Evolutionary conservation across 1,140 invertebrate species (phyloP).

Genomic region (Eufriesea mexicana): DNA sequence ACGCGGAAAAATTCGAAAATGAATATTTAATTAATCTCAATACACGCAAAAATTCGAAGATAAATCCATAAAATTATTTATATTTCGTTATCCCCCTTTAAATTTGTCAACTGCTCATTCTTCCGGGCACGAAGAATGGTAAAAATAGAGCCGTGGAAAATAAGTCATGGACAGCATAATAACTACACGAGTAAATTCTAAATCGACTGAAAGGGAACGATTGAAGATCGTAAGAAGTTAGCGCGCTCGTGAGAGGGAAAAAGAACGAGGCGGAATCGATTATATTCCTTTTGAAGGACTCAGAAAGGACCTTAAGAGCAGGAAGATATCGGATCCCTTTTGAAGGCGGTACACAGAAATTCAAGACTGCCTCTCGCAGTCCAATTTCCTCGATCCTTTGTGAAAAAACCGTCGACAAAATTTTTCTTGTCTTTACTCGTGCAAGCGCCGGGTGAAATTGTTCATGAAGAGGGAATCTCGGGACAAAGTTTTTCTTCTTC

Average conservation of each 20-base stretch:
- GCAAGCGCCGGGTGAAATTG: neutral
- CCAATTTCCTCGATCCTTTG: slow-evolving; percentile 39
- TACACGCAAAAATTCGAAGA: too few relatives aligned
- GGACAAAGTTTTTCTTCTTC: neutral
- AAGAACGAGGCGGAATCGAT: slow-evolving; percentile 26
- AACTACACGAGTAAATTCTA: neutral
- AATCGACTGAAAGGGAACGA: neutral
- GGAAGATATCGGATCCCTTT: slow-evolving; percentile 35
- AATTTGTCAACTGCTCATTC: too few relatives aligned
- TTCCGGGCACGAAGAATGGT: too few relatives aligned
- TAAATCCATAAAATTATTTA: too few relatives aligned
- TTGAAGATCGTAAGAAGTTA: neutral
- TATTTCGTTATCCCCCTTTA: too few relatives aligned
- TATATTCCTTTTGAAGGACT: slow-evolving; percentile 26
- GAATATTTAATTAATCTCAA: too few relatives aligned
- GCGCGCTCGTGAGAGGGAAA: neutral
- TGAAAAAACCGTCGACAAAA: slow-evolving; percentile 7
- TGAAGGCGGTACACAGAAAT: slow-evolving; percentile 16
- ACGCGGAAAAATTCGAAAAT: too few relatives aligned
- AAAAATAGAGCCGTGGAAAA: too few relatives aligned
- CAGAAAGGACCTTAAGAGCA: slow-evolving; percentile 30
- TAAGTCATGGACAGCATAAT: too few relatives aligned
- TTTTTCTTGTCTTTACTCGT: neutral
- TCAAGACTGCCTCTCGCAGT: slow-evolving; percentile 23
- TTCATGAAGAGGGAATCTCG: slow-evolving; percentile 1